Evolutionary conservation across 2,113 vertebrate genomes (phyloP), one percentile per base, ranked within the genome.

Genomic region (Spizaetus ornatus): DNA sequence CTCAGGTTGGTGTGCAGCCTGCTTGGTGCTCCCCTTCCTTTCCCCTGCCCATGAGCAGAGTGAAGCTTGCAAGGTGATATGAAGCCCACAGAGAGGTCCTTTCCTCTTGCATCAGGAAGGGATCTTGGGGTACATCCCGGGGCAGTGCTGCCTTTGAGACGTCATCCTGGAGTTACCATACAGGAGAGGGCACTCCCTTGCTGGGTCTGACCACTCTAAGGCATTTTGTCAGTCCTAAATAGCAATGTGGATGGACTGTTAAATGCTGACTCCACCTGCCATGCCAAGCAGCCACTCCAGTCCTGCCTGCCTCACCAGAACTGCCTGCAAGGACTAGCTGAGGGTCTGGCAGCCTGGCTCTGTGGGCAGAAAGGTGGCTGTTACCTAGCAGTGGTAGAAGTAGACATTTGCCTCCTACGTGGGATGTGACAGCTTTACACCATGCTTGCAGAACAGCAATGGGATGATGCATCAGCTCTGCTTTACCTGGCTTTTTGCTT

Each of bases 371-470:
- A 88, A 45, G 3, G 26, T 11, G 7, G 10, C 20, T 52, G 18
- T 38, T 78, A 36, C 5, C 23, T 25, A 52, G 12, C 16, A n/a
- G 61, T 59, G 65, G 38, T 22, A 36, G 10, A 32, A 61, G 26
- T 2, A 59, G 67, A 29, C 23, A 29, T 8, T 38, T 81, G n/a
- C 29, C 12, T 81, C 26, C 42, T 43, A 2, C 0, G 0, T 7
- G 11, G 19, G 29, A 20, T 7, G 4, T 10, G 6, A 48, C 70
- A 74, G n/a, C 52, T n/a, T 73, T 13, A 18, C 20, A 43, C 21
- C 2, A 0, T 11, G 16, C 47, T 58, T 50, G 47, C 67, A 65
- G 56, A 67, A 16, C 0, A 2, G 19, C n/a, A 69, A 8, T 1
- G 5, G 65, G 25, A n/a, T 32, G 47, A 36, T 36, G 29, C 59